phyloP scores from a whole-genome alignment of 2,888 invertebrate species.

The Tenthredo scrophulariae region DNA sequence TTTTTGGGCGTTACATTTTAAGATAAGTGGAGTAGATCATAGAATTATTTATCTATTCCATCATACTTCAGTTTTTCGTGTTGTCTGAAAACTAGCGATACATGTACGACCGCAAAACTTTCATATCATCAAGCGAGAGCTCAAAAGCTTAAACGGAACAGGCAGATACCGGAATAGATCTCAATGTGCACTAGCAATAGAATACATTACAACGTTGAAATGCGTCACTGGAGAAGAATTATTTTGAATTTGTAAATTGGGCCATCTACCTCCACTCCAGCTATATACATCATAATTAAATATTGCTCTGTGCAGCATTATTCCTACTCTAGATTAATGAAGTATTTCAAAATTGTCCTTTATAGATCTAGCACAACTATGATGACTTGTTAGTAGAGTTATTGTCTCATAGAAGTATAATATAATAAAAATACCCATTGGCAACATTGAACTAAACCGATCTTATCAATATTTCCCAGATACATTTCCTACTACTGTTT shows the following conservation, averaged over 20 bases:
- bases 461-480: neutral
- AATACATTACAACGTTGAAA: neutral
- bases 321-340: neutral
- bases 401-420: conserved; percentile 40
- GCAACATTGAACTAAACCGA: neutral
- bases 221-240: conserved; percentile 4
- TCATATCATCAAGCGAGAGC: neutral
- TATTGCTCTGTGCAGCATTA: conserved; percentile 4
- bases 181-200: conserved; percentile 4
- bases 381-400: conserved; percentile 20
- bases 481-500: neutral
- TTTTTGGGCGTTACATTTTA: conserved; percentile 16
- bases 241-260: neutral
- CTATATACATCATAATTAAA: conserved; percentile 1
- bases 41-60: conserved; percentile 41
- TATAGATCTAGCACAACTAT: conserved; percentile 34
- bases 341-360: conserved; percentile 12
- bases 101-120: neutral
- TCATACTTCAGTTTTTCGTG: conserved; percentile 5
- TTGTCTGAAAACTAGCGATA: neutral
- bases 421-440: conserved; percentile 37
- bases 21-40: neutral
- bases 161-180: neutral
- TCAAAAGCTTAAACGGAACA: neutral
- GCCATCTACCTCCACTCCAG: conserved; percentile 4